Percentiles rank a stretch among this genome's conserved stretches.
Evolutionary conservation across 2,888 invertebrate genomes (phyloP).

Genomic region (Pemphredon lugubris): DNA sequence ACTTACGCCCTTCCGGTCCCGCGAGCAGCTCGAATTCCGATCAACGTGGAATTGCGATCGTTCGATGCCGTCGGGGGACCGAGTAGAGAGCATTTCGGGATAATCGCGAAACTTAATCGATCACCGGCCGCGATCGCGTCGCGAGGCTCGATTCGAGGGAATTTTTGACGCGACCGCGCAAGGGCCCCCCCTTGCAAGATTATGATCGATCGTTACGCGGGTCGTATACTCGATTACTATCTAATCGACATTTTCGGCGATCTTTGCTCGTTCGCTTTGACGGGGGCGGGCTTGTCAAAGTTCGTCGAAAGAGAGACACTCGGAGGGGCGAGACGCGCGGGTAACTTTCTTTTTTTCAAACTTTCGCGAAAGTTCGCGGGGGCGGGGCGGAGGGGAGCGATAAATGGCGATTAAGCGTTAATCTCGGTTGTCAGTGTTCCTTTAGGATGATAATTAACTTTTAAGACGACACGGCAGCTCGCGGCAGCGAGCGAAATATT

Average conservation of each 20-base stretch:
- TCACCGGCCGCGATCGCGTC: too few species aligned
- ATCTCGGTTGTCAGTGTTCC: constrained; percentile 37
- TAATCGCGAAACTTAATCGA: not conserved
- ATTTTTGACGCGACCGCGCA: too few species aligned
- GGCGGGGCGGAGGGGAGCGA: too few species aligned
- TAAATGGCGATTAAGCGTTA: constrained; percentile 31
- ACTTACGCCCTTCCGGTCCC: not conserved
- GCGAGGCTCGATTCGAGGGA: too few species aligned
- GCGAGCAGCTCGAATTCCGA: constrained; percentile 10
- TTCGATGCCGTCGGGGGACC: constrained; percentile 9
- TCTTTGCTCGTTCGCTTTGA: not conserved
- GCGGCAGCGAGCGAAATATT: too few species aligned
- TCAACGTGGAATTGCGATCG: not conserved
- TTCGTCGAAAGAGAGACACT: not conserved
- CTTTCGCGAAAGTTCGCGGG: too few species aligned
- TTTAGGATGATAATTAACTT: constrained; percentile 26
- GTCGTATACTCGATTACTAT: not conserved
- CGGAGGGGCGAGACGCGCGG: not conserved
- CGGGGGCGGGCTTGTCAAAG: not conserved
- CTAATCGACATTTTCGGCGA: not conserved
- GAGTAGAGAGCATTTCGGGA: not conserved
- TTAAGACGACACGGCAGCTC: too few species aligned
- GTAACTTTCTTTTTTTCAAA: too few species aligned
- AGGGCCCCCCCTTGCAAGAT: not conserved
- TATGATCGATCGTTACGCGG: not conserved